A percentile compares a stretch with the other conserved stretches of the same genome.
Evolutionary conservation across 1,140 invertebrate species (phyloP).

Genomic region (Musca vetustissima): DNA sequence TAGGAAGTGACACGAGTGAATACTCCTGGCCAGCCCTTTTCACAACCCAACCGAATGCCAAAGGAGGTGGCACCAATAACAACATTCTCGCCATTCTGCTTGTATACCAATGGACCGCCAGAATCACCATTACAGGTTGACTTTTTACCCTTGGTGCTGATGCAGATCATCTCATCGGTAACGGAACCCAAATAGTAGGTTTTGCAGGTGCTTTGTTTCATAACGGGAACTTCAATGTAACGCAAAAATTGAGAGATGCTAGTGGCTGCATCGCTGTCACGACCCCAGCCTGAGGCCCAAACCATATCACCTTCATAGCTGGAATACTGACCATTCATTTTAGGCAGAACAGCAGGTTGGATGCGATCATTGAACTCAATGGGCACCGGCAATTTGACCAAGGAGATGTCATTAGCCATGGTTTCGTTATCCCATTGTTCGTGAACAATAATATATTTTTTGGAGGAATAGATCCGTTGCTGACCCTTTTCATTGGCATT

Average conservation of each 20-base stretch:
- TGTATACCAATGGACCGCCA: constrained; percentile 57
- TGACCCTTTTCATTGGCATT: constrained; percentile 34
- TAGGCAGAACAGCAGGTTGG: constrained; percentile 45
- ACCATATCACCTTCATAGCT: constrained; percentile 46
- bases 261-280: constrained; percentile 43
- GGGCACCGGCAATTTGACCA: constrained; percentile 44
- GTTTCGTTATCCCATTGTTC: constrained; percentile 30
- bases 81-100: constrained; percentile 28
- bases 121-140: constrained; percentile 57
- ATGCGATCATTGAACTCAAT: constrained; percentile 46
- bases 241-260: constrained; percentile 32
- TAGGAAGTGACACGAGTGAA: constrained; percentile 60
- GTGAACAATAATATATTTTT: constrained; percentile 33
- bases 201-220: constrained; percentile 36
- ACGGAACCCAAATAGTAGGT: constrained; percentile 33
- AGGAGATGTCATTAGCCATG: constrained; percentile 50
- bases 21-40: constrained; percentile 60
- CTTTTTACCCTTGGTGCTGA: constrained; percentile 33
- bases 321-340: constrained; percentile 32
- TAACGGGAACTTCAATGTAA: constrained; percentile 39
- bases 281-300: constrained; percentile 54
- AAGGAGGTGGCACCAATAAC: constrained; percentile 61
- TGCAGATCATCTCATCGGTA: constrained; percentile 40
- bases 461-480: constrained; percentile 33
- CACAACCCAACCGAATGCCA: constrained; percentile 58